These are phyloP conservation scores for Ammodytes marinus DNA, from an alignment of 2,113 vertebrate species.

Conservation along the genomic window DNA sequence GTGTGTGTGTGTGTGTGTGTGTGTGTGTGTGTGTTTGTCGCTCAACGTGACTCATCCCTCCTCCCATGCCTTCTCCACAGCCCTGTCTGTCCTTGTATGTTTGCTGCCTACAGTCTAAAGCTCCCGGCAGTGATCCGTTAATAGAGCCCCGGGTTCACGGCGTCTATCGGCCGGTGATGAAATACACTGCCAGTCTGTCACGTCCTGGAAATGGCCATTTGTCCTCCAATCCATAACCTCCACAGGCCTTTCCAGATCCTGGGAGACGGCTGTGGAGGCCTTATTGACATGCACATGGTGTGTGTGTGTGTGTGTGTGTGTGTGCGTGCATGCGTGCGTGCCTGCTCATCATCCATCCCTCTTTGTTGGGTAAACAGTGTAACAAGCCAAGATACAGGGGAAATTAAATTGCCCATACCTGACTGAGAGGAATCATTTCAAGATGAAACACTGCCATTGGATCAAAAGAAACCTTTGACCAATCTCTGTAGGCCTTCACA, in stretches of 20 bases:
- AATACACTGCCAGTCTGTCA: conserved; percentile 38
- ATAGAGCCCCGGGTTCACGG: conserved; percentile 37
- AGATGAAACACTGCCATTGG: conserved; percentile 15
- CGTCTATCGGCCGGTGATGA: conserved; percentile 42
- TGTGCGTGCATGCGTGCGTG: neutral
- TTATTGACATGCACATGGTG: conserved; percentile 35
- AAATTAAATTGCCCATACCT: conserved; percentile 18
- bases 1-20: too few relatives aligned
- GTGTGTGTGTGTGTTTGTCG: conserved; percentile 29
- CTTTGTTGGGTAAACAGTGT: conserved; percentile 44
- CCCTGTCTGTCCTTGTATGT: conserved; percentile 33
- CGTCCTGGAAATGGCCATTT: conserved; percentile 52
- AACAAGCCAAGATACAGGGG: conserved; percentile 26
- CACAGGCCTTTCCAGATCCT: conserved; percentile 21
- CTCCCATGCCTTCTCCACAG: conserved; percentile 13
- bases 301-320: conserved; percentile 11
- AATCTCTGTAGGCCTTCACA: neutral
- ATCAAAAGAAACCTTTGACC: conserved; percentile 7
- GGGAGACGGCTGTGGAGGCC: conserved; percentile 17
- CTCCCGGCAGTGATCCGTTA: conserved; percentile 46
- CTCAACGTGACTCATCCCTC: conserved; percentile 58
- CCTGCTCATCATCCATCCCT: conserved; percentile 23
- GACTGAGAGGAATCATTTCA: conserved; percentile 1
- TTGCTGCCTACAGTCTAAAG: conserved; percentile 36
- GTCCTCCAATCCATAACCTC: conserved; percentile 54